phyloP scores from a whole-genome alignment of 2,113 vertebrate species.

The Calypte anna region DNA sequence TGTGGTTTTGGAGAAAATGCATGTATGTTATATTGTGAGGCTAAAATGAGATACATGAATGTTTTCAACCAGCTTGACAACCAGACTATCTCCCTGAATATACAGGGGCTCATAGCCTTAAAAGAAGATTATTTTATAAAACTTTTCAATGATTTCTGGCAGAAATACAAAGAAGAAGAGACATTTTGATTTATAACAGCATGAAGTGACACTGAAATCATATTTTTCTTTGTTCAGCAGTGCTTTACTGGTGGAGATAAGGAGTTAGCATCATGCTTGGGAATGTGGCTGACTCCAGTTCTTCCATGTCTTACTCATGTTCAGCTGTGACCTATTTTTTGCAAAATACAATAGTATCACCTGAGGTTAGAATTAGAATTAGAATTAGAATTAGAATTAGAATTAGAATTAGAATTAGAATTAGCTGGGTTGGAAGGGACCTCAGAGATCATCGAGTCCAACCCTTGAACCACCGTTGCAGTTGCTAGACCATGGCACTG shows the following conservation, averaged over 20 bases:
- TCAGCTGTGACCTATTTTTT: neutral
- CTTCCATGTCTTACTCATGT: neutral
- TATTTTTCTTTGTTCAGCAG: neutral
- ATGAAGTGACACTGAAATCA: neutral
- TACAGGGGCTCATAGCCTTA: neutral
- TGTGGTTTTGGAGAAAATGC: constrained; percentile 4
- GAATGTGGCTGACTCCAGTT: neutral
- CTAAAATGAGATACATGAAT: neutral
- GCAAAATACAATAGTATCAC: neutral
- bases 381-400: too few species aligned
- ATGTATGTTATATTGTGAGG: neutral
- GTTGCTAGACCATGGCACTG: too few species aligned
- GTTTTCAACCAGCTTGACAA: constrained; percentile 1
- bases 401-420: too few species aligned
- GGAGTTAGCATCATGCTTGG: neutral
- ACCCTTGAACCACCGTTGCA: too few species aligned
- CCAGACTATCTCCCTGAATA: neutral
- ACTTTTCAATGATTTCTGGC: neutral
- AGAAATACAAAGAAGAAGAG: constrained; percentile 1
- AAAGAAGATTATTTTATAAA: neutral
- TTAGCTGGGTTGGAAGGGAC: too few species aligned
- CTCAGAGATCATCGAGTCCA: too few species aligned
- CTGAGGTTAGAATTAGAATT: neutral
- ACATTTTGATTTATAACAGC: neutral
- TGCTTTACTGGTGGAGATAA: neutral